These are phyloP conservation scores for Metopolophium dirhodum DNA, from an alignment of 1,140 invertebrate species.

Conservation along the genomic window DNA sequence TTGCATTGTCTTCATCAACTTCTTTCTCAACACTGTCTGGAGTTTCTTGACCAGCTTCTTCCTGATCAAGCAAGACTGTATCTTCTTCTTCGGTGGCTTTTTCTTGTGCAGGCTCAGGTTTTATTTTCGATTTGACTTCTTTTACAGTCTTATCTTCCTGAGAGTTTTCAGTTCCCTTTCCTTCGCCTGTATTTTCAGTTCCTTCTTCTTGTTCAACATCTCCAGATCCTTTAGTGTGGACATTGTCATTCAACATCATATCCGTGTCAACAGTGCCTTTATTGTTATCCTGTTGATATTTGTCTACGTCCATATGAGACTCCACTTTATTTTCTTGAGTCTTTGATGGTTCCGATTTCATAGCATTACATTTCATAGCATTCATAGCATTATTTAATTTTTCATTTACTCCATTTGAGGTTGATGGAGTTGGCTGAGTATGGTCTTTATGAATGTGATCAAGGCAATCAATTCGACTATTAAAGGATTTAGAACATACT, in stretches of 20 bases:
- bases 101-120: too few relatives aligned
- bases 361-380: too few relatives aligned
- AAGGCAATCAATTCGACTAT: conserved; percentile 56
- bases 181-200: neutral
- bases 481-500: conserved; percentile 58
- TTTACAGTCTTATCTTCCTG: too few relatives aligned
- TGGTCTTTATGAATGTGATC: conserved; percentile 58
- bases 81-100: too few relatives aligned
- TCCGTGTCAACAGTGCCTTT: neutral
- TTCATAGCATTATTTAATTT: neutral
- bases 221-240: neutral
- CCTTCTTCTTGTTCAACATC: neutral
- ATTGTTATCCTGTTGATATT: neutral
- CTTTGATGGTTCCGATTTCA: neutral
- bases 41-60: neutral
- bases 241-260: conserved; percentile 40
- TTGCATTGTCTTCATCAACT: neutral
- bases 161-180: too few relatives aligned
- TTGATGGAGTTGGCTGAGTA: conserved; percentile 19
- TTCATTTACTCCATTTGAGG: neutral
- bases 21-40: neutral
- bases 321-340: neutral
- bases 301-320: neutral
- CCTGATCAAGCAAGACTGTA: neutral
- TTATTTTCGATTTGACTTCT: too few relatives aligned